phyloP scores from a whole-genome alignment of 2,113 vertebrate genomes.

The Diadophis punctatus region DNA sequence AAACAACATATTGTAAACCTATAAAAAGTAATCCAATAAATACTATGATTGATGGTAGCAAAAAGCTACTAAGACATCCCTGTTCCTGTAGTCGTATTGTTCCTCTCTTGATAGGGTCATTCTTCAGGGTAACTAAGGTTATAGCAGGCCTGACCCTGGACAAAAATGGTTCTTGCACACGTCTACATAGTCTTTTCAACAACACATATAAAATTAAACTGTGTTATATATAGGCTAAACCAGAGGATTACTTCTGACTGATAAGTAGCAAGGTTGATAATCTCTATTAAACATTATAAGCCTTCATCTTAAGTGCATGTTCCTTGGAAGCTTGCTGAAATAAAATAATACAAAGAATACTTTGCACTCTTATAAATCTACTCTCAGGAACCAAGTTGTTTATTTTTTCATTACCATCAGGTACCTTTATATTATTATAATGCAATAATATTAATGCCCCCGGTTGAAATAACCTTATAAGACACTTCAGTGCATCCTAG shows the following conservation, averaged over 20 bases:
- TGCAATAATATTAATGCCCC: constrained; percentile 40
- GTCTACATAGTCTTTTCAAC: not conserved
- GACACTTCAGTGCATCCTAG: constrained; percentile 42
- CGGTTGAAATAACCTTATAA: constrained; percentile 21
- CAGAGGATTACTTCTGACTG: not conserved
- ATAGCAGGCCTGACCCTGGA: not conserved
- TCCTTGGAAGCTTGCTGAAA: constrained; percentile 49
- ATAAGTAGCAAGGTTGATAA: not conserved
- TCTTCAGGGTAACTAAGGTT: not conserved
- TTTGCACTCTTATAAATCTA: constrained; percentile 39
- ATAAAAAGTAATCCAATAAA: not conserved
- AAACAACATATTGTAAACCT: not conserved
- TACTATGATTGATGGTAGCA: not conserved
- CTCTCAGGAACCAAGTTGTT: constrained; percentile 44
- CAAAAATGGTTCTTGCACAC: not conserved
- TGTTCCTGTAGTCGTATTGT: not conserved
- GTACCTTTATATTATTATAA: constrained; percentile 13
- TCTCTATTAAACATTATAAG: constrained; percentile 39
- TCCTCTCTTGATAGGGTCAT: not conserved
- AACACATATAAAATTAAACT: not conserved
- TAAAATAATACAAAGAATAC: constrained; percentile 45
- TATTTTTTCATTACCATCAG: constrained; percentile 26
- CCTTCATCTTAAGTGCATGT: constrained; percentile 32
- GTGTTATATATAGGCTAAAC: constrained; percentile 13
- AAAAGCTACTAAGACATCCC: not conserved